Conservation (phyloP, 2,113 vertebrate genomes). For the Stegostoma tigrinum region DNA sequence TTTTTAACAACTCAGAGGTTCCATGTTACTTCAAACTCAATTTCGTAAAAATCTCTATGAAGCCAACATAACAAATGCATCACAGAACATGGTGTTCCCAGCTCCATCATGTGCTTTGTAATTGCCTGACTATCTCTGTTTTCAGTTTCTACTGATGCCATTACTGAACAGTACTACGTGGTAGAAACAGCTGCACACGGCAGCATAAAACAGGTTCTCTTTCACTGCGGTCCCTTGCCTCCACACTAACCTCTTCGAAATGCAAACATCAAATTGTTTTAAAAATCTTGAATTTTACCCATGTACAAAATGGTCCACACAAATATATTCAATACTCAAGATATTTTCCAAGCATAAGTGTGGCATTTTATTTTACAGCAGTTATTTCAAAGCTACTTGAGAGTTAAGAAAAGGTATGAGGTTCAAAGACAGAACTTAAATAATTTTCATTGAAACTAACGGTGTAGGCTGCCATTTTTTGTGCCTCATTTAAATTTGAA, state of each 20-base stretch:
- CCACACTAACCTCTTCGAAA: neutral
- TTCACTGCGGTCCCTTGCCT: neutral
- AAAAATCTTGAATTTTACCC: neutral
- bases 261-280: neutral
- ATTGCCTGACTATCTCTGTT: neutral
- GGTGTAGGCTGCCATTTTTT: neutral
- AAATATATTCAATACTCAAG: neutral
- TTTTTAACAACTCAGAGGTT: too few relatives aligned
- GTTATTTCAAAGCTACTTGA: neutral
- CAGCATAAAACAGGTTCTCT: neutral
- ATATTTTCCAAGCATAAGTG: neutral
- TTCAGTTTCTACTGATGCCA: neutral
- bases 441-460: neutral
- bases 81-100: neutral
- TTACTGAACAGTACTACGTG: neutral
- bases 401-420: neutral
- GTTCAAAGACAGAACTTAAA: neutral
- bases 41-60: too few relatives aligned
- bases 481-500: neutral
- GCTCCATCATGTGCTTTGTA: neutral
- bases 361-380: neutral
- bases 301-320: neutral
- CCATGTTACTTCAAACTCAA: too few relatives aligned
- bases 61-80: too few relatives aligned
- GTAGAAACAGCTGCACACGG: neutral